Evolutionary conservation across 2,113 vertebrate genomes (phyloP), one percentile per base, ranked within the genome.

Genomic region (Leuciscus idus): DNA sequence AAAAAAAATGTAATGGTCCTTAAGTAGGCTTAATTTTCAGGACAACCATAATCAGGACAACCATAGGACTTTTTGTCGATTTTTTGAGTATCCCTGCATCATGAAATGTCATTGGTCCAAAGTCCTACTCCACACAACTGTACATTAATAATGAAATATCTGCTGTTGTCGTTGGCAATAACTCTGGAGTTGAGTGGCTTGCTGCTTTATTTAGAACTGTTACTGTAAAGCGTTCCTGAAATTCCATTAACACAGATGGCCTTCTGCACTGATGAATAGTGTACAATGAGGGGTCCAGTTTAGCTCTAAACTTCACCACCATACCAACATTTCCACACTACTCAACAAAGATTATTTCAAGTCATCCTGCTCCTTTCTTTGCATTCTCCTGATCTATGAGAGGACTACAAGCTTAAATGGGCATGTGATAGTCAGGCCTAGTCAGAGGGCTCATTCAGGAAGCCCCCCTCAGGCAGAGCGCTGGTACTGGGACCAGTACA

Each of bases 341-440:
- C 76, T 28, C 74, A 92, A 94, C 92, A 94, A 94, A 92, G 92
- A 90, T 88, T 89, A 91, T 91, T 93, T 92, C 90, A 93, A 92
- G 91, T 91, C 87, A 89, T 86, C 86, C 89, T 92, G 55, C 21
- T 57, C 93, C 92, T 93, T 79, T 28, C 68, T 86, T 52, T 21
- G 26, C 72, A 64, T 77, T 86, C 50, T 81, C 78, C 57, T n/a
- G 62, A 57, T 81, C 66, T 13, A 61, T 73, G 78, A 86, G 64
- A 66, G 21, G 36, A 85, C 84, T 66, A 66, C 73, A 64, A 59
- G 70, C 79, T 77, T 76, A 83, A 83, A 87, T 17, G 72, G 46
- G 39, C 85, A 87, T 83, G 85, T 87, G 79, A 87, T 83, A 39
- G 70, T 76, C 21, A 50, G 70, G 43, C 12, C 80, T 83, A 52